A percentile compares a stretch with the other conserved stretches of the same genome.
phyloP scores from a whole-genome alignment of 2,888 invertebrate species.

The Ectobius pallidus region DNA sequence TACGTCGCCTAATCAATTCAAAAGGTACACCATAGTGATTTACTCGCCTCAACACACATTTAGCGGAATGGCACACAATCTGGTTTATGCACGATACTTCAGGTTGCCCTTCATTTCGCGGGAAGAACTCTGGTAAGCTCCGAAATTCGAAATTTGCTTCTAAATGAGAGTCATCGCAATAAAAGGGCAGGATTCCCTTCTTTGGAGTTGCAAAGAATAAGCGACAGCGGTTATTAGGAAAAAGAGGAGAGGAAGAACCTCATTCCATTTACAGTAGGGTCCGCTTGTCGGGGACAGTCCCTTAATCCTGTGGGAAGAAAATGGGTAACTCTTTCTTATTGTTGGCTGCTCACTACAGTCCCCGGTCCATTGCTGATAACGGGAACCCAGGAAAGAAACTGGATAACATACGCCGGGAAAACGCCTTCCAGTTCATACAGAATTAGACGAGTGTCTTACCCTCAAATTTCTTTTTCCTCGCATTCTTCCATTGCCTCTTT shows the following conservation, averaged over 20 bases:
- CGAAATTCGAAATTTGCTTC: slow-evolving; percentile 32
- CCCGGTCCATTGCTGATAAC: slow-evolving; percentile 32
- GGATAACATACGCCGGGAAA: slow-evolving; percentile 32
- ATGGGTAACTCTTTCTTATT: background rate
- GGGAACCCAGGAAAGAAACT: background rate
- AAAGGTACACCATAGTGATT: too few species aligned
- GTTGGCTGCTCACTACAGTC: slow-evolving; percentile 23
- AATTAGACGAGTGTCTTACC: slow-evolving; percentile 31
- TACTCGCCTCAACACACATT: too few species aligned
- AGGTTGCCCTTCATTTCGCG: too few species aligned
- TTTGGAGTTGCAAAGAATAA: slow-evolving; percentile 28
- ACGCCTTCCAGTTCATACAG: slow-evolving; percentile 9
- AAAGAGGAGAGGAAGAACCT: background rate
- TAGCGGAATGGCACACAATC: too few species aligned
- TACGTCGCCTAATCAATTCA: too few species aligned
- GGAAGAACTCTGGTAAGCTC: slow-evolving; percentile 13
- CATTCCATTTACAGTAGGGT: slow-evolving; percentile 17
- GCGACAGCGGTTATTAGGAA: slow-evolving; percentile 24
- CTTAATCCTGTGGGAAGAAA: too few species aligned
- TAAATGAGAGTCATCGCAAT: slow-evolving; percentile 35
- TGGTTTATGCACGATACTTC: too few species aligned
- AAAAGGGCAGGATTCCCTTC: slow-evolving; percentile 30
- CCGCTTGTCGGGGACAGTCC: too few species aligned
- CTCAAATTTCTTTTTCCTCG: background rate
- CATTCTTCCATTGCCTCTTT: too few species aligned